Percentiles rank a stretch among this genome's conserved stretches.
These are phyloP conservation scores for Drosophila melanosoma DNA, from an alignment of 2,888 invertebrate species.

Conservation along the genomic window DNA sequence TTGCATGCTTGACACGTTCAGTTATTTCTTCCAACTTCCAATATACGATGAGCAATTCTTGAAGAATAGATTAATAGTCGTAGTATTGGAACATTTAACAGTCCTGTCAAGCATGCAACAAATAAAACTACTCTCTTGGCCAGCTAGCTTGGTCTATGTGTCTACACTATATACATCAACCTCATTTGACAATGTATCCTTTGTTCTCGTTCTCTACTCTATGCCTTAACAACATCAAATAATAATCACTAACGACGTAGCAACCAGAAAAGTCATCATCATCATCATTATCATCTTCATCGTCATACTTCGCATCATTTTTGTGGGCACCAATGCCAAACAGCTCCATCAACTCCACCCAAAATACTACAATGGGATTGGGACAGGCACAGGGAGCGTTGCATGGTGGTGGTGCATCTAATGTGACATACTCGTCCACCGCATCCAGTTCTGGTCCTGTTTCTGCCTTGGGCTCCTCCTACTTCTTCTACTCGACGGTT, in stretches of 20 bases:
- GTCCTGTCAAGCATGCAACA: slow-evolving; percentile 16
- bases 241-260: slow-evolving; percentile 32
- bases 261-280: slow-evolving; percentile 67
- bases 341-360: slow-evolving; percentile 15
- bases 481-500: slow-evolving; percentile 55
- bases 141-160: slow-evolving; percentile 2
- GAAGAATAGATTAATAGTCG: neutral
- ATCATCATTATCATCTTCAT: slow-evolving; percentile 40
- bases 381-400: slow-evolving; percentile 13
- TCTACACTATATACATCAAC: slow-evolving; percentile 13
- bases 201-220: slow-evolving; percentile 50
- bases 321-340: slow-evolving; percentile 68
- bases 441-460: slow-evolving; percentile 22
- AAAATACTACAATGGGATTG: slow-evolving; percentile 24
- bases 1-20: slow-evolving; percentile 21
- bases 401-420: slow-evolving; percentile 25
- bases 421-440: slow-evolving; percentile 34
- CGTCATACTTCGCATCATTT: slow-evolving; percentile 68
- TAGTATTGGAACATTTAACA: neutral
- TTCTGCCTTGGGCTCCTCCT: slow-evolving; percentile 27
- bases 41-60: neutral
- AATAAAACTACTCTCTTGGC: neutral
- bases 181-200: slow-evolving; percentile 33
- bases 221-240: slow-evolving; percentile 22
- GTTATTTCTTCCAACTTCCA: neutral